phyloP scores from a whole-genome alignment of 2,797 vertebrate genomes.

The Graptemys geographica region DNA sequence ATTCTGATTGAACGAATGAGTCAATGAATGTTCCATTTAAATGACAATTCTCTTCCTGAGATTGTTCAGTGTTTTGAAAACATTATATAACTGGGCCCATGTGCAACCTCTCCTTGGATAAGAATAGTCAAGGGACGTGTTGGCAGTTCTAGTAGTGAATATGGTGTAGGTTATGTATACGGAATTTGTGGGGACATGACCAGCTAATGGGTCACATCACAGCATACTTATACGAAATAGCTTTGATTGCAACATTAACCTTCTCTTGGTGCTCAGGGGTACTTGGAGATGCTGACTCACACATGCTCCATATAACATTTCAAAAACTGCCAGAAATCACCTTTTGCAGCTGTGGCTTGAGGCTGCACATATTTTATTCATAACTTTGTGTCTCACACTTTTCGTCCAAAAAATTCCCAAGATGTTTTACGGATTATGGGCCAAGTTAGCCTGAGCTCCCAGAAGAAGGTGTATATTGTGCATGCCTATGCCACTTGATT shows the following conservation, averaged over 20 bases:
- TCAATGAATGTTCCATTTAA: neutral
- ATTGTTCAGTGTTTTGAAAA: neutral
- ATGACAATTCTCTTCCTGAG: neutral
- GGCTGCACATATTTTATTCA: constrained; percentile 35
- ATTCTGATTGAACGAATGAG: neutral
- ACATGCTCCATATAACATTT: neutral
- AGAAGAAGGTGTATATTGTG: neutral
- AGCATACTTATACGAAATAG: fast-evolving
- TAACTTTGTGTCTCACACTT: neutral
- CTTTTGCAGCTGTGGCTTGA: constrained; percentile 12
- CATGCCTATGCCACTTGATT: neutral
- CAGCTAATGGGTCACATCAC: neutral
- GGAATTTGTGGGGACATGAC: neutral
- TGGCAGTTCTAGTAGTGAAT: neutral
- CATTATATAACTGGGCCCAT: neutral
- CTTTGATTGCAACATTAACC: neutral
- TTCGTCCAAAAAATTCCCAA: neutral
- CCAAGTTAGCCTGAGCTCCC: neutral
- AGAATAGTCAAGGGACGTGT: neutral
- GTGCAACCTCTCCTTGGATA: neutral
- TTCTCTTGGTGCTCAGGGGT: constrained; percentile 20
- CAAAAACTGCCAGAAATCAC: constrained; percentile 10
- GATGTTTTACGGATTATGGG: neutral
- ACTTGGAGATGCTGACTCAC: neutral
- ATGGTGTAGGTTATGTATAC: neutral